Conservation (phyloP, 2,888 invertebrate genomes). For the Cataglyphis rosenhaueri region DNA sequence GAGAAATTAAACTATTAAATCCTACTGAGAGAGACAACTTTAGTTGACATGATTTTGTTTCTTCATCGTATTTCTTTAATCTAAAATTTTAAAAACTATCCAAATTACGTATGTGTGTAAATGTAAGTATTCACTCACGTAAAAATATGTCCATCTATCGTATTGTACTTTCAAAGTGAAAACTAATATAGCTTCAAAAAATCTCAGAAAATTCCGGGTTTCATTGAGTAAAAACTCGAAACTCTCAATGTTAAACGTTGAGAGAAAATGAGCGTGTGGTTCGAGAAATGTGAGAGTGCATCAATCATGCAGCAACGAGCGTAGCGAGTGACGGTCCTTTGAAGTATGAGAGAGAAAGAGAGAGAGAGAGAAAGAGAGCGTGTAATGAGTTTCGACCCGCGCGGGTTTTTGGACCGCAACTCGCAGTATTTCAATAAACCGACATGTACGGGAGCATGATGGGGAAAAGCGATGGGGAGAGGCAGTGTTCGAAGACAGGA, state of each 20-base stretch:
- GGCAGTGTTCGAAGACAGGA: constrained; percentile 8
- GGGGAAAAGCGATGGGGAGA: neutral
- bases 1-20: neutral
- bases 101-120: neutral
- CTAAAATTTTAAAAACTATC: neutral
- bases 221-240: neutral
- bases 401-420: constrained; percentile 33
- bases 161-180: neutral
- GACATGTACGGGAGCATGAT: neutral
- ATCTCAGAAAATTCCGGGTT: constrained; percentile 23
- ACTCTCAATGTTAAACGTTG: neutral
- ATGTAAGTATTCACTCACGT: neutral
- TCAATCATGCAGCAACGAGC: neutral
- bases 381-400: constrained; percentile 38
- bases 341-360: neutral
- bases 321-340: neutral
- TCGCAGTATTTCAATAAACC: constrained; percentile 41
- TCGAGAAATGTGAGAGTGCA: constrained; percentile 1
- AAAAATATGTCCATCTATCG: neutral
- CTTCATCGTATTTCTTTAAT: neutral
- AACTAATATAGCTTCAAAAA: neutral
- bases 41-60: neutral
- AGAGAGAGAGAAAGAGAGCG: neutral
- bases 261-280: neutral
- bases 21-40: neutral